phyloP scores from a whole-genome alignment of 35 echinoderm and acorn worm species.

The Diadema setosum region DNA sequence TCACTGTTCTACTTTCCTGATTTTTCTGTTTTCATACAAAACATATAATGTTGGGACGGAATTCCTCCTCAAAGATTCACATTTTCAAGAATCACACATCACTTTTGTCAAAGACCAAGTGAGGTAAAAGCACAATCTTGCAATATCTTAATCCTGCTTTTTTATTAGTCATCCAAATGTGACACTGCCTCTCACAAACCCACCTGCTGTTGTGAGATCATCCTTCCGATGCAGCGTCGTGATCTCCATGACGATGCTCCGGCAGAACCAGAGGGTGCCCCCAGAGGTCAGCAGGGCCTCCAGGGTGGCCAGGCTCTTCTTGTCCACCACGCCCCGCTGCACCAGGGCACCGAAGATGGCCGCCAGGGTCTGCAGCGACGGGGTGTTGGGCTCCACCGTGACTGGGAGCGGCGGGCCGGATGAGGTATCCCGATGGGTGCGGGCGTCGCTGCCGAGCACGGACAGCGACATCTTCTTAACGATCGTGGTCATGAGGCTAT shows the following conservation, averaged over 20 bases:
- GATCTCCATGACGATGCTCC: conserved; percentile 55
- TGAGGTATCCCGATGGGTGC: not conserved
- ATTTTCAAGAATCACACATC: too few species aligned
- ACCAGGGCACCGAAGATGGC: conserved; percentile 46
- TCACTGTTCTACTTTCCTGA: too few species aligned
- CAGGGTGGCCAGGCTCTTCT: conserved; percentile 8
- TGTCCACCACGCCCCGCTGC: conserved; percentile 45
- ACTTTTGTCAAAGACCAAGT: too few species aligned
- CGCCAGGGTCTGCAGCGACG: conserved; percentile 26
- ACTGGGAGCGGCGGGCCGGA: not conserved
- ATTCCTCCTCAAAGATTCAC: too few species aligned
- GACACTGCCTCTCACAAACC: too few species aligned
- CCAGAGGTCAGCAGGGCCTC: conserved; percentile 63
- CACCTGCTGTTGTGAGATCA: conserved; percentile 77
- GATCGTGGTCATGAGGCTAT: conserved; percentile 63
- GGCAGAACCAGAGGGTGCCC: conserved; percentile 75
- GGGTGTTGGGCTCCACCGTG: conserved; percentile 18
- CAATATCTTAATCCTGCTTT: too few species aligned
- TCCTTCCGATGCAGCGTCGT: conserved; percentile 61
- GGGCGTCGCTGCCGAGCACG: not conserved
- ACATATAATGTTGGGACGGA: too few species aligned
- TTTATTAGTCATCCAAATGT: too few species aligned
- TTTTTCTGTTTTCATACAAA: too few species aligned
- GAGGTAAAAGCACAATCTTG: too few species aligned
- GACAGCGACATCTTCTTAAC: conserved; percentile 69